Percentiles rank a stretch among this genome's conserved stretches.
Evolutionary conservation across 2,888 invertebrate species (phyloP).

Genomic region (Myopa tessellatipennis): DNA sequence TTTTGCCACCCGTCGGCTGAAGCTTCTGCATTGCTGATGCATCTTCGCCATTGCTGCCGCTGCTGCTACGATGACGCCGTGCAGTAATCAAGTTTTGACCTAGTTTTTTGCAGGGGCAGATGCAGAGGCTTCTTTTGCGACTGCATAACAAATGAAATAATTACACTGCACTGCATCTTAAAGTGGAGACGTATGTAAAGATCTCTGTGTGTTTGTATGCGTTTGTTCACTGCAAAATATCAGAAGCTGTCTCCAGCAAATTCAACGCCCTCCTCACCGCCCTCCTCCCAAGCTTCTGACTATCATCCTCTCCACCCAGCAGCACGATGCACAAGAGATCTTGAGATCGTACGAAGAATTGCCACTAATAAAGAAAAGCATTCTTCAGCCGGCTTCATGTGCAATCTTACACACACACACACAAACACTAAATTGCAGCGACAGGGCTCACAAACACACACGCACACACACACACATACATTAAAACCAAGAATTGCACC

Average conservation of each 20-base stretch:
- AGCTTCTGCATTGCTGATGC: no score
- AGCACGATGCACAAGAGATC: no score
- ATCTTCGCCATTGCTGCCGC: no score
- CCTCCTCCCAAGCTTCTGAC: no score
- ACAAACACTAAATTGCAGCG: background rate
- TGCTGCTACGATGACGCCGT: background rate
- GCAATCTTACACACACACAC: background rate
- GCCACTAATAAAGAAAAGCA: conserved; percentile 31
- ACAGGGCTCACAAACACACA: background rate
- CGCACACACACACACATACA: background rate
- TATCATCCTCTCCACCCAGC: background rate
- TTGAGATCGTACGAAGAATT: conserved; percentile 6
- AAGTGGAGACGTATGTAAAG: background rate
- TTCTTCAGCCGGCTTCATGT: conserved; percentile 5
- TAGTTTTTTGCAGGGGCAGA: background rate
- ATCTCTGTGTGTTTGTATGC: conserved; percentile 2
- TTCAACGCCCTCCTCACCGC: no score
- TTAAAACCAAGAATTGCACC: background rate
- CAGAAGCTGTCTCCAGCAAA: no score
- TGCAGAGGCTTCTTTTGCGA: conserved; percentile 28
- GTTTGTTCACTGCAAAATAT: background rate
- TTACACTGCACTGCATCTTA: conserved; percentile 13
- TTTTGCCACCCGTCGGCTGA: no score
- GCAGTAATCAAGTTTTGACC: conserved; percentile 3
- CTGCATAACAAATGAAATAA: conserved; percentile 22